phyloP scores from a whole-genome alignment of 2,888 invertebrate species.

The Agonopterix heracliana region DNA sequence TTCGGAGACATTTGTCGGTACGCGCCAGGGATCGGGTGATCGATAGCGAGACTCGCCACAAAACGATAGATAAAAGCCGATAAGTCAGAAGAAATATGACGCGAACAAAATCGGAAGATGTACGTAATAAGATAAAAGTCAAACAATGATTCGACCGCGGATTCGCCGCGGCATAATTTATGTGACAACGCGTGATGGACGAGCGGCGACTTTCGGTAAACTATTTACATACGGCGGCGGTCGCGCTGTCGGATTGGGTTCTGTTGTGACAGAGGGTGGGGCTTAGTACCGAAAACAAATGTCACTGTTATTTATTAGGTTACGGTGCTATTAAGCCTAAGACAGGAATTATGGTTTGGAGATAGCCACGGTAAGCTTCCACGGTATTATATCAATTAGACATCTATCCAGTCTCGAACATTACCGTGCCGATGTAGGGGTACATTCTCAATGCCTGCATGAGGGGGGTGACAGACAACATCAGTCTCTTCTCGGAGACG shows the following conservation, averaged over 20 bases:
- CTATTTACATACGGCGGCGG: constrained; percentile 75
- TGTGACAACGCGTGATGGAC: constrained; percentile 76
- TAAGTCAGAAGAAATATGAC: constrained; percentile 76
- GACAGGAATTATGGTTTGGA: constrained; percentile 49
- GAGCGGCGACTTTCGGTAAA: constrained; percentile 76
- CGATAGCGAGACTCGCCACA: constrained; percentile 72
- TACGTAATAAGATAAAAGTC: constrained; percentile 77
- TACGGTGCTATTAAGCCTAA: constrained; percentile 67
- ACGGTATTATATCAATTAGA: neutral
- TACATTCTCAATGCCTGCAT: neutral
- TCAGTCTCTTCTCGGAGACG: constrained; percentile 15
- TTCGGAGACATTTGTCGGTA: constrained; percentile 72
- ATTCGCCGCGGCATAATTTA: constrained; percentile 77
- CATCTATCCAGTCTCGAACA: neutral
- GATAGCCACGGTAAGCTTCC: neutral
- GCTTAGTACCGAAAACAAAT: constrained; percentile 75
- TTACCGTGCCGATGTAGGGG: neutral
- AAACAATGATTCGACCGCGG: constrained; percentile 76
- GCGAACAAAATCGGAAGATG: constrained; percentile 77
- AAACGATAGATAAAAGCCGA: constrained; percentile 75
- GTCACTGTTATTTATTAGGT: constrained; percentile 75
- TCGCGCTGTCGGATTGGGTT: constrained; percentile 72
- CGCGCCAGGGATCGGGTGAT: constrained; percentile 63
- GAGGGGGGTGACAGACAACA: constrained; percentile 18
- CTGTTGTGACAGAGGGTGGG: constrained; percentile 73